Evolutionary conservation across 2,888 invertebrate genomes (phyloP).

Genomic region (Cordylochernes scorpioides): DNA sequence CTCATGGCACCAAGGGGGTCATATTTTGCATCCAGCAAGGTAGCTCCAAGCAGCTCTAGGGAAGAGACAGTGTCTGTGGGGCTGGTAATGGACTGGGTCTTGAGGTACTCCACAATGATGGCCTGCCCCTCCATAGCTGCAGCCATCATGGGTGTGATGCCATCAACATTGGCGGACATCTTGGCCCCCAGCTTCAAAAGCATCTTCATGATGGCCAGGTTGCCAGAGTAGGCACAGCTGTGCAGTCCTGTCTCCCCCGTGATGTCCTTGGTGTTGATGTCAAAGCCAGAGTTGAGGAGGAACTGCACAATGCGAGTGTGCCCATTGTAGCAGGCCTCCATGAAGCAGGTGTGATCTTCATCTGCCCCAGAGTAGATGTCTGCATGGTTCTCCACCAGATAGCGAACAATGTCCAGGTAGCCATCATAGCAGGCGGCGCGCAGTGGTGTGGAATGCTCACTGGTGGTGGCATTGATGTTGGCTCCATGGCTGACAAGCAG

Average conservation of each 20-base stretch:
- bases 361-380: slow-evolving; percentile 87
- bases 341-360: slow-evolving; percentile 83
- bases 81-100: slow-evolving; percentile 40
- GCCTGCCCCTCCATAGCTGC: slow-evolving; percentile 70
- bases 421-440: slow-evolving; percentile 92
- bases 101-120: slow-evolving; percentile 72
- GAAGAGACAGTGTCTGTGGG: slow-evolving; percentile 46
- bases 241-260: slow-evolving; percentile 71
- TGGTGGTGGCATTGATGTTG: slow-evolving; percentile 72
- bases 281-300: slow-evolving; percentile 54
- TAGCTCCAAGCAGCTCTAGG: slow-evolving; percentile 67
- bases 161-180: slow-evolving; percentile 82
- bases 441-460: slow-evolving; percentile 77
- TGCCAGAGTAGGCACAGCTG: slow-evolving; percentile 88
- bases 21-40: slow-evolving; percentile 81
- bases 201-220: slow-evolving; percentile 65
- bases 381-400: slow-evolving; percentile 66
- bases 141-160: slow-evolving; percentile 79
- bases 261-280: slow-evolving; percentile 61
- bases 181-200: slow-evolving; percentile 59
- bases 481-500: slow-evolving; percentile 58
- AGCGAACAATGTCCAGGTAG: slow-evolving; percentile 74
- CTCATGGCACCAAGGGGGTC: slow-evolving; percentile 71
- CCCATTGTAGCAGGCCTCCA: slow-evolving; percentile 93
- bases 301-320: slow-evolving; percentile 71